A percentile compares a stretch with the other conserved stretches of the same genome.
Evolutionary conservation across 2,113 vertebrate species (phyloP).

Genomic region (Actenoides hombroni): DNA sequence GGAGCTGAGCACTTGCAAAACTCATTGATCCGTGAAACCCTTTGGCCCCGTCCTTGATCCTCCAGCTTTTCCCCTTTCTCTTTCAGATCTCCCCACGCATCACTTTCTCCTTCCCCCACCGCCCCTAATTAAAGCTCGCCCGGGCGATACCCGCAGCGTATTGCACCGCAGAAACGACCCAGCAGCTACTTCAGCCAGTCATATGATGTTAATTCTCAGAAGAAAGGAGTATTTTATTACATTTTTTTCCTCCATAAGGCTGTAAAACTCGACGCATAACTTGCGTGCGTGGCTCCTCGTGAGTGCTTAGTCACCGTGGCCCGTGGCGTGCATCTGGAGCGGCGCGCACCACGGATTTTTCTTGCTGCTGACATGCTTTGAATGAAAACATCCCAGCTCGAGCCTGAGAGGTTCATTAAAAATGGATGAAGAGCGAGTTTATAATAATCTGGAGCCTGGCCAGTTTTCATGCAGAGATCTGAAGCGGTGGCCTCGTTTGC

Average conservation of each 20-base stretch:
- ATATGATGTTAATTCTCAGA: not conserved
- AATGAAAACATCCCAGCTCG: not conserved
- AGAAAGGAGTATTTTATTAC: not conserved
- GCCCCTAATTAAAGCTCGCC: not conserved
- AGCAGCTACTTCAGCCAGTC: not conserved
- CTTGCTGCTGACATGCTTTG: not conserved
- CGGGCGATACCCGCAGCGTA: accelerated
- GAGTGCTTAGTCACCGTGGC: not conserved
- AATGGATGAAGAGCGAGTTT: conserved; percentile 28
- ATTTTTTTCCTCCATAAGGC: not conserved
- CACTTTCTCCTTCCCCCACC: accelerated
- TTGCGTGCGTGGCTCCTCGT: accelerated
- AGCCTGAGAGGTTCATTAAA: conserved; percentile 31
- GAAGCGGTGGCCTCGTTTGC: not conserved
- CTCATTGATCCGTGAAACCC: not conserved
- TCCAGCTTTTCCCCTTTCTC: not conserved
- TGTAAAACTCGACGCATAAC: not conserved
- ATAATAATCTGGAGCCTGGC: not conserved
- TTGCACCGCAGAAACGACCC: not conserved
- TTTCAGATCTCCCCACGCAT: not conserved
- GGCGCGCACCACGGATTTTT: not conserved
- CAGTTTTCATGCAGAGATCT: not conserved
- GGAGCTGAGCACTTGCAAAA: not conserved
- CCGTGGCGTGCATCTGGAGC: not conserved
- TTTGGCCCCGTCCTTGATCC: not conserved